Percentiles rank a stretch among this genome's conserved stretches.
These are phyloP conservation scores for Thamnaconus septentrionalis DNA, from an alignment of 2,113 vertebrate genomes.

Conservation along the genomic window DNA sequence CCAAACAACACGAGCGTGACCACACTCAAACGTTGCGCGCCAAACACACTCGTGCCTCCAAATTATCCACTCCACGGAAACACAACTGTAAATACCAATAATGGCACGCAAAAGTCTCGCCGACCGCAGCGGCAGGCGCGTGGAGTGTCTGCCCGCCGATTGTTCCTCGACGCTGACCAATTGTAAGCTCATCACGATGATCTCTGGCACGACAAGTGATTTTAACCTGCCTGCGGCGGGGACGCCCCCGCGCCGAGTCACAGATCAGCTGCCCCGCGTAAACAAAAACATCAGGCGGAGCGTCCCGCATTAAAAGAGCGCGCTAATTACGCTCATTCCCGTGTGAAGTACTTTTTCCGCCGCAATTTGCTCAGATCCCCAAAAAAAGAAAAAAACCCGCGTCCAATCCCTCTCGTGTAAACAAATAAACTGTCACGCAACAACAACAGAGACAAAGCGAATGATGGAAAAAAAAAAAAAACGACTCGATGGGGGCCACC, in stretches of 20 bases:
- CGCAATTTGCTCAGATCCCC: conserved; percentile 80
- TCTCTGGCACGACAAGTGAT: conserved; percentile 81
- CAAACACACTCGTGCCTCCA: conserved; percentile 50
- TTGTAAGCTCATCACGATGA: conserved; percentile 81
- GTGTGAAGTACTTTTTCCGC: conserved; percentile 78
- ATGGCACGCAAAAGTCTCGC: conserved; percentile 43
- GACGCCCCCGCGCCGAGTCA: conserved; percentile 74
- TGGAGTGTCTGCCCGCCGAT: conserved; percentile 72
- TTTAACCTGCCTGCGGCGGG: conserved; percentile 76
- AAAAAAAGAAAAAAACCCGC: conserved; percentile 56
- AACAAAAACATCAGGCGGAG: conserved; percentile 80
- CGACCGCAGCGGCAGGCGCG: conserved; percentile 32
- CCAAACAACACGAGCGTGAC: conserved; percentile 36
- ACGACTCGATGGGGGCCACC: conserved; percentile 66
- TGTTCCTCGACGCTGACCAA: conserved; percentile 77
- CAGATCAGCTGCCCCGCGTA: conserved; percentile 75
- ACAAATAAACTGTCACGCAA: conserved; percentile 79
- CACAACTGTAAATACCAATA: conserved; percentile 51
- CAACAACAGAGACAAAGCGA: conserved; percentile 72
- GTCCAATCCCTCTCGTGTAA: conserved; percentile 77
- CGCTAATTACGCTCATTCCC: conserved; percentile 81
- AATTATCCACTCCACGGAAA: conserved; percentile 63
- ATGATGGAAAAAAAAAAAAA: conserved; percentile 70
- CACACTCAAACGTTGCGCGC: conserved; percentile 34
- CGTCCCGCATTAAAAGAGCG: conserved; percentile 77